A percentile compares a stretch with the other conserved stretches of the same genome.
phyloP scores from a whole-genome alignment of 2,888 invertebrate species.

The Trissonchulus latispiculum region DNA sequence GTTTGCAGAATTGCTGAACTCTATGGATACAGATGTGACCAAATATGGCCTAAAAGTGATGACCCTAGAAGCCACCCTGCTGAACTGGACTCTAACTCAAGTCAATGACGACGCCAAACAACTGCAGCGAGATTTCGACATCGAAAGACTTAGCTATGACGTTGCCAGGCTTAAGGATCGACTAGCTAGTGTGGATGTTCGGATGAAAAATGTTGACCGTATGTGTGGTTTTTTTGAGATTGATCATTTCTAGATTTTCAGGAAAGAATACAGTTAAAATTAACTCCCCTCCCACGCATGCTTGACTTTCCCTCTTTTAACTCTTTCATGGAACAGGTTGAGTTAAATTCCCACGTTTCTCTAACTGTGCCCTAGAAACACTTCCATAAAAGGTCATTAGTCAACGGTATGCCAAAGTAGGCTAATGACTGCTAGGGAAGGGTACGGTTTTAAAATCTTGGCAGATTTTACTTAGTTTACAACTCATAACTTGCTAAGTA shows the following conservation, averaged over 20 bases:
- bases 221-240: neutral
- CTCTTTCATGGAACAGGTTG: no score
- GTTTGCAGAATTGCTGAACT: neutral
- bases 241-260: neutral
- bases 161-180: neutral
- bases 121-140: constrained; percentile 16
- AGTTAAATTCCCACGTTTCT: no score
- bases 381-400: no score
- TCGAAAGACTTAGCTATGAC: neutral
- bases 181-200: neutral
- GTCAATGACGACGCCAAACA: constrained; percentile 3
- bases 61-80: constrained; percentile 19
- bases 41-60: constrained; percentile 20
- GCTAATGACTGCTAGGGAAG: no score
- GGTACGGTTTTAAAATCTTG: no score
- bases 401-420: no score
- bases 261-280: no score
- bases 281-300: no score
- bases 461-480: no score
- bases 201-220: neutral
- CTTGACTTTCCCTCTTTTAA: no score
- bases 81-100: constrained; percentile 19
- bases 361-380: no score
- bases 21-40: constrained; percentile 6
- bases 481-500: no score